Percentiles rank a stretch among this genome's conserved stretches.
phyloP scores from a whole-genome alignment of 2,113 vertebrate species.

The Prietella phreatophila region DNA sequence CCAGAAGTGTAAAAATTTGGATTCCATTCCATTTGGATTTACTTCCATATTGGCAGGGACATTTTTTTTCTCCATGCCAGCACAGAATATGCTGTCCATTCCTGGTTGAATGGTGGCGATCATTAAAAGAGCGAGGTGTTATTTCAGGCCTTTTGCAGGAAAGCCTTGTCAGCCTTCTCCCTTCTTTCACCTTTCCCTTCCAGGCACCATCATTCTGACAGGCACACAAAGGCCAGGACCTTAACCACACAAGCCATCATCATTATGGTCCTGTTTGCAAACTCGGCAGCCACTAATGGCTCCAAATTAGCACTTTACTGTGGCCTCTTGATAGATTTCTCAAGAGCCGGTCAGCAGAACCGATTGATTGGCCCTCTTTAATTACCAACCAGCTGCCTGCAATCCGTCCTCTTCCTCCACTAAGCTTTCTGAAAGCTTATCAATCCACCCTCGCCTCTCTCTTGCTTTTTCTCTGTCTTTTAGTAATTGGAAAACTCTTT shows the following conservation, averaged over 20 bases:
- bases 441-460: constrained; percentile 47
- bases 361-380: constrained; percentile 78
- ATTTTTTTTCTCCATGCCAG: not conserved
- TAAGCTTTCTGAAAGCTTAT: constrained; percentile 54
- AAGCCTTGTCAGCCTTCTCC: constrained; percentile 30
- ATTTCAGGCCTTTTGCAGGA: constrained; percentile 1
- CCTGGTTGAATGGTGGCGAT: constrained; percentile 30
- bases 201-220: constrained; percentile 61
- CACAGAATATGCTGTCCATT: not conserved
- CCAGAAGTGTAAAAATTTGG: not conserved
- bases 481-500: not conserved
- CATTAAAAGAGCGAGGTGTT: constrained; percentile 33
- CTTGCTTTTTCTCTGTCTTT: not conserved
- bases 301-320: constrained; percentile 79
- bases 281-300: constrained; percentile 78
- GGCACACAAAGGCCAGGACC: constrained; percentile 66
- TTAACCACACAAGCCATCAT: constrained; percentile 75
- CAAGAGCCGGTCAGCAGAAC: constrained; percentile 70
- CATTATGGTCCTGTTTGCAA: constrained; percentile 78
- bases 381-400: constrained; percentile 71
- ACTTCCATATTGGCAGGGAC: not conserved
- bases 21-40: too few relatives aligned
- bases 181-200: constrained; percentile 49
- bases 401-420: constrained; percentile 56
- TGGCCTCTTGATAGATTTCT: constrained; percentile 75